Evolutionary conservation across 2,797 vertebrate species (phyloP).

Genomic region (Odontamblyopus lacepedii): DNA sequence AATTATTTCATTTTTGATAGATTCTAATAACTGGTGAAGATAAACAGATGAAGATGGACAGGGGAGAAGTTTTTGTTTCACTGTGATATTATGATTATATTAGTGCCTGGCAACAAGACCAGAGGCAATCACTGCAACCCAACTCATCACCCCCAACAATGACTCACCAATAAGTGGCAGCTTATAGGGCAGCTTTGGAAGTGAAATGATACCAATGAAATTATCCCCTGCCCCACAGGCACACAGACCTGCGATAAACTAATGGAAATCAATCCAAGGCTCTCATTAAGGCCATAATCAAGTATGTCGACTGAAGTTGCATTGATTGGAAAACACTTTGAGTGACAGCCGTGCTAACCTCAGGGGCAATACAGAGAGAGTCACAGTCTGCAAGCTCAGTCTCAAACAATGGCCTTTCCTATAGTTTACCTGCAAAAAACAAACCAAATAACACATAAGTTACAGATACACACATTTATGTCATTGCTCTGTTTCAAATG

Average conservation of each 20-base stretch:
- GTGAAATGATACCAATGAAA: slow-evolving; percentile 58
- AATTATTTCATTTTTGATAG: neutral
- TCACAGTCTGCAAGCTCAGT: slow-evolving; percentile 44
- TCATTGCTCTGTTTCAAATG: no score
- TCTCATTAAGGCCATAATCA: slow-evolving; percentile 73
- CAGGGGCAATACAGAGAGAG: slow-evolving; percentile 50
- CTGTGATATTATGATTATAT: slow-evolving; percentile 4
- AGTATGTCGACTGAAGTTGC: slow-evolving; percentile 47
- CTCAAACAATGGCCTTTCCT: slow-evolving; percentile 26
- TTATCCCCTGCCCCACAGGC: slow-evolving; percentile 44
- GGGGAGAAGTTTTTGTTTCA: neutral
- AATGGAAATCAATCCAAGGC: slow-evolving; percentile 65
- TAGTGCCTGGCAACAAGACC: slow-evolving; percentile 35
- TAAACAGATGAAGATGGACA: slow-evolving; percentile 4
- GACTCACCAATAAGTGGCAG: slow-evolving; percentile 47
- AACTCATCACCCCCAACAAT: slow-evolving; percentile 34
- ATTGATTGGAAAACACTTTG: slow-evolving; percentile 67
- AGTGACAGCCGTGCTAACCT: slow-evolving; percentile 62
- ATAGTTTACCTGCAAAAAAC: neutral
- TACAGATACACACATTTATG: no score
- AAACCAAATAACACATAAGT: neutral
- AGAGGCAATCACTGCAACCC: slow-evolving; percentile 34
- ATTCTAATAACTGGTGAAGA: neutral
- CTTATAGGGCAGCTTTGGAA: slow-evolving; percentile 47
- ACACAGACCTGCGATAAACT: slow-evolving; percentile 41